phyloP scores from a whole-genome alignment of 2,888 invertebrate genomes.

The Sinelater perroti region DNA sequence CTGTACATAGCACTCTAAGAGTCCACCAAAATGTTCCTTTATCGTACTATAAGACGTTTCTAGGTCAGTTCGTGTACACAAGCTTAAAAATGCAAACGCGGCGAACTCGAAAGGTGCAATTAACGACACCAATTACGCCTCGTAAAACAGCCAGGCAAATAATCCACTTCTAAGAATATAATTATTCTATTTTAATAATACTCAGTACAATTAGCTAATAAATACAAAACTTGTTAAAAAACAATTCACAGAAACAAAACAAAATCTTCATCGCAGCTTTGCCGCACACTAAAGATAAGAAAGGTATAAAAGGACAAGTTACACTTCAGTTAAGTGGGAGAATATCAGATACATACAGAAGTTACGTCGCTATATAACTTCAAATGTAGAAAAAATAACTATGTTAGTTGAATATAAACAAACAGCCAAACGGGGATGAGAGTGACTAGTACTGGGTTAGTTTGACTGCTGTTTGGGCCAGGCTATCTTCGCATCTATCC shows the following conservation, averaged over 20 bases:
- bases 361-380: slow-evolving; percentile 25
- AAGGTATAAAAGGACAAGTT: slow-evolving; percentile 44
- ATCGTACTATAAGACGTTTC: not conserved
- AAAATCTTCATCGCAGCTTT: slow-evolving; percentile 46
- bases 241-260: slow-evolving; percentile 43
- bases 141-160: slow-evolving; percentile 9
- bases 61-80: not conserved
- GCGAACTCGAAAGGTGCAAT: slow-evolving; percentile 12
- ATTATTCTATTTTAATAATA: slow-evolving; percentile 47
- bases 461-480: slow-evolving; percentile 78
- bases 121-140: not conserved
- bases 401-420: slow-evolving; percentile 34
- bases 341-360: slow-evolving; percentile 26
- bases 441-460: slow-evolving; percentile 48
- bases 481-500: slow-evolving; percentile 95
- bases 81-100: not conserved
- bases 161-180: slow-evolving; percentile 45
- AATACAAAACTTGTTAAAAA: slow-evolving; percentile 47
- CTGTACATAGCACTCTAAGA: slow-evolving; percentile 6
- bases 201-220: slow-evolving; percentile 48
- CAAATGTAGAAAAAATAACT: slow-evolving; percentile 38
- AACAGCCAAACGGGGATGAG: slow-evolving; percentile 44
- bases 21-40: not conserved
- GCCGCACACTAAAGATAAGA: slow-evolving; percentile 49
- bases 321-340: slow-evolving; percentile 25